Base-by-base conservation (phyloP, 1,140 invertebrate genomes). In the Ganaspis sp. region DNA sequence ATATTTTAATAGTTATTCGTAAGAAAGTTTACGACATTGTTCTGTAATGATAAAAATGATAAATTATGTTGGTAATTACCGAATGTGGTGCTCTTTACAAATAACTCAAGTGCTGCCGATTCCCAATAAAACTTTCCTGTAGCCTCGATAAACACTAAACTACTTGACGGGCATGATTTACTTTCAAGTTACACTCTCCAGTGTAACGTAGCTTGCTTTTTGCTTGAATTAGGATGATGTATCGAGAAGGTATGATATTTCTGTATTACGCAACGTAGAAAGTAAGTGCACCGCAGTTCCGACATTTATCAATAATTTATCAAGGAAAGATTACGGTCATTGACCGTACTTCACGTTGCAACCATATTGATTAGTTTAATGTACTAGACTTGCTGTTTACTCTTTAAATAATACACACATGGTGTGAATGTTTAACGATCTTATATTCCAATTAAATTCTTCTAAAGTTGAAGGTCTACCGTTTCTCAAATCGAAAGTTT, bases 241-340 rank as follows among this genome's bases (percentile, higher is more conserved):
- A 26, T 45, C 21, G 21, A 71, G 70, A 45, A 45, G 70, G 42
- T 42, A 45, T 26, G 19, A 45, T 71, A 71, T 40, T 42, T 40
- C 70, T 40, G 40, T 45, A 71, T 71, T 71, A 71, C 70, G 70
- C 34, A 42, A 42, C 19, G 40, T 45, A 71, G 42, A 71, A 71
- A 71, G 26, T 69, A 34, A 17, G 38, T 71, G 42, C 11, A 42
- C 38, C 34, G 37, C 19, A 23, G 42, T 45, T 71, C 38, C 42
- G 38, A 71, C 70, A 71, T 71, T 71, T 71, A 49, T 71, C 21
- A 45, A 42, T 45, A 21, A 45, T 71, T 71, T 71, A 71, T 49
- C 21, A 71, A 71, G 70, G 70, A 45, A 71, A 71, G 42, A 71
- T 26, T 42, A 45, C 19, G 70, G 38, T 73, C 54, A 73, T 23